Percentiles rank a stretch among this genome's conserved stretches.
These are phyloP conservation scores for Halictus rubicundus DNA, from an alignment of 1,140 invertebrate genomes.

Conservation along the genomic window DNA sequence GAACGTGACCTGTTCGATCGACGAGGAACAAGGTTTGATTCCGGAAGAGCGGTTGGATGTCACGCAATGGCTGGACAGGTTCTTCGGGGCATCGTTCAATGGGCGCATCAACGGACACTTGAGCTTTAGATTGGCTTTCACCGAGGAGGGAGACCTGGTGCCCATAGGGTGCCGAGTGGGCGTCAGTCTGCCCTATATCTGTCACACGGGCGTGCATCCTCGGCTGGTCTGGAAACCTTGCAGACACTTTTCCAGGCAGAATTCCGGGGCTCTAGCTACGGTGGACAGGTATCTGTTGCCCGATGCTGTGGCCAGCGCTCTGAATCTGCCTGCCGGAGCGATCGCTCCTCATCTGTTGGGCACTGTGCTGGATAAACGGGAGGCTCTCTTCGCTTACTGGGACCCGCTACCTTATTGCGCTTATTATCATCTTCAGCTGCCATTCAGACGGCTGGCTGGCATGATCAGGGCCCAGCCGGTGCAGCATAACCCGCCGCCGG, in stretches of 20 bases:
- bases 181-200: constrained; percentile 88
- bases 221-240: constrained; percentile 84
- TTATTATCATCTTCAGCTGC: constrained; percentile 89
- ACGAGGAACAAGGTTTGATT: constrained; percentile 85
- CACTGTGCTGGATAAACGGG: constrained; percentile 84
- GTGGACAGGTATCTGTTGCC: constrained; percentile 80
- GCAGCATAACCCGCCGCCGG: constrained; percentile 74
- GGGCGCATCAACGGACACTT: constrained; percentile 87
- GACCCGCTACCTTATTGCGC: constrained; percentile 91
- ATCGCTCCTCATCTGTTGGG: constrained; percentile 83
- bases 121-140: constrained; percentile 86
- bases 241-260: constrained; percentile 82
- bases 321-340: constrained; percentile 78
- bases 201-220: constrained; percentile 85
- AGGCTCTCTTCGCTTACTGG: constrained; percentile 90
- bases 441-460: constrained; percentile 83
- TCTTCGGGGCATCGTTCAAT: constrained; percentile 84
- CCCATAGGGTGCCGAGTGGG: constrained; percentile 87
- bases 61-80: constrained; percentile 86
- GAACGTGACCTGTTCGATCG: constrained; percentile 88
- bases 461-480: constrained; percentile 78
- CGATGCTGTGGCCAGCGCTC: constrained; percentile 79
- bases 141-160: constrained; percentile 77
- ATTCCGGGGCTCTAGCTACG: constrained; percentile 79
- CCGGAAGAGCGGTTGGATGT: constrained; percentile 86